Evolutionary conservation across 2,113 vertebrate species (phyloP).

Genomic region (Oreochromis spilurus): DNA sequence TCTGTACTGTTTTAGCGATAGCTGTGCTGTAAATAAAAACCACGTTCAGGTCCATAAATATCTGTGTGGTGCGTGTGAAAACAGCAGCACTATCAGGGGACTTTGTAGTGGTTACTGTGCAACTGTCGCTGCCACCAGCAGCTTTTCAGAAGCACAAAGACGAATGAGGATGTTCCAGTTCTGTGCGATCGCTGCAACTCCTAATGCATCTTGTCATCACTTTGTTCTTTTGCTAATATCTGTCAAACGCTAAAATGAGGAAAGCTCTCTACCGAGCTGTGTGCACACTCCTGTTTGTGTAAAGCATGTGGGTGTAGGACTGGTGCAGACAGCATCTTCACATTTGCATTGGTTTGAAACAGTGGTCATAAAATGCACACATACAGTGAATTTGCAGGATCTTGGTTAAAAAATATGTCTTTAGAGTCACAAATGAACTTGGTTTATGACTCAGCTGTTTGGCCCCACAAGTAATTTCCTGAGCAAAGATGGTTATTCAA

Average conservation of each 20-base stretch:
- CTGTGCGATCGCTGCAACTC: neutral
- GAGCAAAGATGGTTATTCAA: neutral
- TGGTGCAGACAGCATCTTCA: neutral
- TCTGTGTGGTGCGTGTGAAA: neutral
- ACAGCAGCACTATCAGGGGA: neutral
- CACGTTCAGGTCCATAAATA: neutral
- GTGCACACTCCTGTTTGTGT: neutral
- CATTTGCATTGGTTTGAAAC: neutral
- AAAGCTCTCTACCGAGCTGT: neutral
- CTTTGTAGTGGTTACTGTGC: neutral
- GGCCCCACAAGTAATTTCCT: neutral
- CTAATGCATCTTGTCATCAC: neutral
- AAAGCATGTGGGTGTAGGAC: neutral
- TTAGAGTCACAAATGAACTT: neutral
- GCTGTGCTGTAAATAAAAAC: neutral
- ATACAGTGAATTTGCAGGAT: neutral
- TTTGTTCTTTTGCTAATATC: neutral
- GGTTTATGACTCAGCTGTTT: neutral
- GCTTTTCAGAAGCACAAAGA: neutral
- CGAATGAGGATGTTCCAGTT: neutral
- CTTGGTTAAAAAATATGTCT: neutral
- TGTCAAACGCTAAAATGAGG: neutral
- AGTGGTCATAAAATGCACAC: neutral
- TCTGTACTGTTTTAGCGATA: neutral
- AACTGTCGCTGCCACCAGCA: neutral